These are phyloP conservation scores for Phenganax subtilis DNA, from an alignment of 92 coral and sea anemone genomes.

Conservation along the genomic window DNA sequence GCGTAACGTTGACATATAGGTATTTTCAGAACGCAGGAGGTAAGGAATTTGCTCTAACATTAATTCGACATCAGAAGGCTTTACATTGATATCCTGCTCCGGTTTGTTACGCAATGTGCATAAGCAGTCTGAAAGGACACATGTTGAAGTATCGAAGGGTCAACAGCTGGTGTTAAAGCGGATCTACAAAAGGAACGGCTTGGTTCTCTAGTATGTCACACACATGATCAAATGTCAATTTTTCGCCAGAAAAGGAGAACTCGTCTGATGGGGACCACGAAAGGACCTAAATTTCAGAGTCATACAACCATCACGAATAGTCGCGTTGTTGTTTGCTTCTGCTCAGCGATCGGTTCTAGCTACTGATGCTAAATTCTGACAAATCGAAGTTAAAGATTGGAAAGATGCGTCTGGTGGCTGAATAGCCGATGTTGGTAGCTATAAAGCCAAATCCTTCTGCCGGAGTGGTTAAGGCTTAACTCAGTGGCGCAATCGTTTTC, in stretches of 20 bases:
- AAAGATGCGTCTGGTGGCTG: constrained; percentile 16
- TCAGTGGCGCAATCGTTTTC: constrained; percentile 13
- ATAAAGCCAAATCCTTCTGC: neutral
- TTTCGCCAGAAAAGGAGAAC: neutral
- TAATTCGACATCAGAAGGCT: too few species aligned
- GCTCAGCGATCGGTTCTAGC: too few species aligned
- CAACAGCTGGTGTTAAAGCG: constrained; percentile 27
- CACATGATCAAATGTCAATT: constrained; percentile 42
- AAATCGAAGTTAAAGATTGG: neutral
- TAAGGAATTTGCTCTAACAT: too few species aligned
- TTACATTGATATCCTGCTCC: too few species aligned
- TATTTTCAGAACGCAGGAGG: too few species aligned
- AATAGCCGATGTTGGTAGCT: constrained; percentile 11
- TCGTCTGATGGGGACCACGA: neutral
- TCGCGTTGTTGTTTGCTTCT: too few species aligned
- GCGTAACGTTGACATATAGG: too few species aligned
- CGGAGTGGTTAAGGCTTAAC: neutral
- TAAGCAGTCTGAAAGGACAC: constrained; percentile 38
- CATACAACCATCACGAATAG: too few species aligned
- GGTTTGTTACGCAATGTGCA: constrained; percentile 38
- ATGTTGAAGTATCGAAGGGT: constrained; percentile 44
- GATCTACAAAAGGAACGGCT: constrained; percentile 42
- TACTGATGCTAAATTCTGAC: neutral
- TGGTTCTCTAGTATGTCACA: constrained; percentile 46
- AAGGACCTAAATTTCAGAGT: too few species aligned